phyloP scores from a whole-genome alignment of 2,797 vertebrate species.

The Psittacula echo region DNA sequence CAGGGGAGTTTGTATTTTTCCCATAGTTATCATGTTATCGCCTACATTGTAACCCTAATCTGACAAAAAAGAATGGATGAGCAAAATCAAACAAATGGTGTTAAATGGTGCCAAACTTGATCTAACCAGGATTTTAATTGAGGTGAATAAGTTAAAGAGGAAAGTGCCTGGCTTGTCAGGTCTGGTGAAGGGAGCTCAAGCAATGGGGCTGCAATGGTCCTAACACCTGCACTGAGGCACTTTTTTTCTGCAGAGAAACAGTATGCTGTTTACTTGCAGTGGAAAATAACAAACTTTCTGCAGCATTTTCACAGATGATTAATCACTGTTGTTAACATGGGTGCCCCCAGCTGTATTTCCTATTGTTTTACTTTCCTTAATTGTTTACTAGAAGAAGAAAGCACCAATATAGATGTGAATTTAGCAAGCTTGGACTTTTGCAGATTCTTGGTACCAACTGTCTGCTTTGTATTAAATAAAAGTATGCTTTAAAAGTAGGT shows the following conservation, averaged over 20 bases:
- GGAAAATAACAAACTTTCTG: neutral
- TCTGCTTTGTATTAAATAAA: constrained; percentile 3
- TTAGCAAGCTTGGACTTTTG: neutral
- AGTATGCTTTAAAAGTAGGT: constrained; percentile 30
- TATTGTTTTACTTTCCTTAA: constrained; percentile 22
- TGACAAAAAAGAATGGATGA: neutral
- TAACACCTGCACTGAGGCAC: neutral
- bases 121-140: neutral
- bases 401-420: neutral
- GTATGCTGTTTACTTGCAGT: neutral
- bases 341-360: neutral
- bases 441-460: neutral
- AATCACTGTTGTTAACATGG: neutral
- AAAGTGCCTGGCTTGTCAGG: neutral
- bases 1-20: neutral
- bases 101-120: neutral
- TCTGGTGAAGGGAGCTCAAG: neutral
- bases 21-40: neutral
- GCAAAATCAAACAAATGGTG: neutral
- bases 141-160: neutral
- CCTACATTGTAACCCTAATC: neutral
- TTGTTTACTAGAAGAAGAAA: constrained; percentile 34
- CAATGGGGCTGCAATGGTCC: neutral
- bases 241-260: neutral
- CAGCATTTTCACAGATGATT: constrained; percentile 24